These are phyloP conservation scores for Hesperia comma DNA, from an alignment of 2,888 invertebrate species.

Conservation along the genomic window DNA sequence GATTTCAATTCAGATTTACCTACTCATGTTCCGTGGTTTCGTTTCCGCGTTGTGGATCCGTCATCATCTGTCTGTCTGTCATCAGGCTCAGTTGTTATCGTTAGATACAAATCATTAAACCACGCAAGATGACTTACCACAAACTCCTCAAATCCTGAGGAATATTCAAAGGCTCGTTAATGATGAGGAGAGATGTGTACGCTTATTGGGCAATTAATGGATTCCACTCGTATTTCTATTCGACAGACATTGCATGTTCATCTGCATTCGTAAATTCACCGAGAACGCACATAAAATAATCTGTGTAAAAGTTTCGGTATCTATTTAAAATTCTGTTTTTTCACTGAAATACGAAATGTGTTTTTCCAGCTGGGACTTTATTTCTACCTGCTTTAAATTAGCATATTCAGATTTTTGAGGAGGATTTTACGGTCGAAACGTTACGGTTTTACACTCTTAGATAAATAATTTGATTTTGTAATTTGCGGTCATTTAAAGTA, in stretches of 20 bases:
- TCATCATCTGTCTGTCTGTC: too few species aligned
- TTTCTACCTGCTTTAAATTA: constrained; percentile 34
- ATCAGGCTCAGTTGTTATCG: too few species aligned
- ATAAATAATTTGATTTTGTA: constrained; percentile 5
- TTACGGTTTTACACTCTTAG: constrained; percentile 18
- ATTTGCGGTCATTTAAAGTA: too few species aligned
- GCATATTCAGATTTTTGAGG: constrained; percentile 29
- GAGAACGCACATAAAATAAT: constrained; percentile 8
- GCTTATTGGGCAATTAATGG: too few species aligned
- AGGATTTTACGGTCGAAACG: constrained; percentile 24
- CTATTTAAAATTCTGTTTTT: constrained; percentile 29
- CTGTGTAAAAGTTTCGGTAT: constrained; percentile 25
- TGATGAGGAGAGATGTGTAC: too few species aligned
- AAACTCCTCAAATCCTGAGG: too few species aligned
- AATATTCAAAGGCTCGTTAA: too few species aligned
- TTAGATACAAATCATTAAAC: too few species aligned
- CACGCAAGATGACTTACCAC: too few species aligned
- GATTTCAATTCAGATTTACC: too few species aligned
- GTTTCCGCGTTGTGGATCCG: too few species aligned
- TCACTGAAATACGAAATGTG: constrained; percentile 26
- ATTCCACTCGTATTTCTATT: neutral
- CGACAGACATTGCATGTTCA: neutral
- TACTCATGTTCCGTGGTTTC: too few species aligned
- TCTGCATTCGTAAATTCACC: neutral
- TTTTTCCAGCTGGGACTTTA: constrained; percentile 32